These are phyloP conservation scores for Arenaria interpres DNA, from an alignment of 2,113 vertebrate genomes.

Conservation along the genomic window DNA sequence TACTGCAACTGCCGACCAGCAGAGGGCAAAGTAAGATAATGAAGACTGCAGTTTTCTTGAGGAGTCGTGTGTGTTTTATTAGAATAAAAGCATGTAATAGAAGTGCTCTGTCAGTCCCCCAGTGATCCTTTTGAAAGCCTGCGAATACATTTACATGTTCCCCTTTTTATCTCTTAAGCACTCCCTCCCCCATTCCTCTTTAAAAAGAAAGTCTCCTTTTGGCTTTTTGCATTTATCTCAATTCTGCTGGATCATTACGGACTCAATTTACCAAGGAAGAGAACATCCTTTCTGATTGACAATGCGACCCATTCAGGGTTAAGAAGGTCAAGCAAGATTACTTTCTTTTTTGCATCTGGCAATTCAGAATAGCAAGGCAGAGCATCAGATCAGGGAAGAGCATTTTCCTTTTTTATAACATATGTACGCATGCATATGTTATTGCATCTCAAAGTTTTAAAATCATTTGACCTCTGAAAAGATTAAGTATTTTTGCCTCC, in stretches of 20 bases:
- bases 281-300: background rate
- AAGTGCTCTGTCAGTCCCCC: background rate
- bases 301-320: background rate
- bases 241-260: background rate
- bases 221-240: background rate
- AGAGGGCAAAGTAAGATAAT: conserved; percentile 57
- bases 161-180: background rate
- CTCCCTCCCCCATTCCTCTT: accelerated
- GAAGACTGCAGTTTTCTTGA: background rate
- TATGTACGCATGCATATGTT: background rate
- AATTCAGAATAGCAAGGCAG: background rate
- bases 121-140: background rate
- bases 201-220: background rate
- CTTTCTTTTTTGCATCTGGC: background rate
- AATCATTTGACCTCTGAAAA: background rate
- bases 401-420: background rate
- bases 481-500: background rate
- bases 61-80: background rate
- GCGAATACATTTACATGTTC: background rate
- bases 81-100: background rate
- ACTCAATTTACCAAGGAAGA: background rate
- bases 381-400: background rate
- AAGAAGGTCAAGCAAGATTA: background rate
- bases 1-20: background rate
- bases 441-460: background rate